Evolutionary conservation across 2,797 vertebrate species (phyloP).

Genomic region (Telmatherina bonti): DNA sequence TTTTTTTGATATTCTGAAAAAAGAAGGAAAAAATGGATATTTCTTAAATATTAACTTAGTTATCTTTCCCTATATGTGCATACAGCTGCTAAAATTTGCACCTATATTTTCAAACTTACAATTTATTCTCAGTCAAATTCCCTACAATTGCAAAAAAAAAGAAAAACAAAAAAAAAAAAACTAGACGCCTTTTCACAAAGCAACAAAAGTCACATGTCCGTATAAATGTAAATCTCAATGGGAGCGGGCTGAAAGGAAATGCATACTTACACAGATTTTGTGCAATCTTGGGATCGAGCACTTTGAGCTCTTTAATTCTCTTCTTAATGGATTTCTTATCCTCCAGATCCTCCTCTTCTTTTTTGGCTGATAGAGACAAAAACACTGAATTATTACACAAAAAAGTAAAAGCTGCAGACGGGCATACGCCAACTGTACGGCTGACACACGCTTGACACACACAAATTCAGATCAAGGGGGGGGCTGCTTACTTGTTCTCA

Average conservation of each 20-base stretch:
- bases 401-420: slow-evolving; percentile 29
- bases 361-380: slow-evolving; percentile 85
- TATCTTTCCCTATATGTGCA: neutral
- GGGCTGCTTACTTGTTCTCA: slow-evolving; percentile 17
- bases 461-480: slow-evolving; percentile 8
- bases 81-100: neutral
- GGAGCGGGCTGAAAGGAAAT: slow-evolving; percentile 12
- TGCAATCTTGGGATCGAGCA: slow-evolving; percentile 94
- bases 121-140: neutral
- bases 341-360: slow-evolving; percentile 89
- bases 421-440: neutral
- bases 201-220: neutral
- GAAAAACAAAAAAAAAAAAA: neutral
- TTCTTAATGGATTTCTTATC: slow-evolving; percentile 93
- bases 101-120: neutral
- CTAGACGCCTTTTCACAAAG: neutral
- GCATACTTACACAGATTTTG: slow-evolving; percentile 96
- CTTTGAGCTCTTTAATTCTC: slow-evolving; percentile 95
- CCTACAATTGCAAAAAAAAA: neutral
- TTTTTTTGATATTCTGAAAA: neutral
- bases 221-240: slow-evolving; percentile 20
- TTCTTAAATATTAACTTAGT: neutral
- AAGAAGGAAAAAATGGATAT: neutral
- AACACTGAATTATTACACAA: slow-evolving; percentile 27
- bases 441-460: slow-evolving; percentile 12